These are phyloP conservation scores for Thalassaphorura encarpata DNA, from an alignment of 1,140 invertebrate species.

Conservation along the genomic window DNA sequence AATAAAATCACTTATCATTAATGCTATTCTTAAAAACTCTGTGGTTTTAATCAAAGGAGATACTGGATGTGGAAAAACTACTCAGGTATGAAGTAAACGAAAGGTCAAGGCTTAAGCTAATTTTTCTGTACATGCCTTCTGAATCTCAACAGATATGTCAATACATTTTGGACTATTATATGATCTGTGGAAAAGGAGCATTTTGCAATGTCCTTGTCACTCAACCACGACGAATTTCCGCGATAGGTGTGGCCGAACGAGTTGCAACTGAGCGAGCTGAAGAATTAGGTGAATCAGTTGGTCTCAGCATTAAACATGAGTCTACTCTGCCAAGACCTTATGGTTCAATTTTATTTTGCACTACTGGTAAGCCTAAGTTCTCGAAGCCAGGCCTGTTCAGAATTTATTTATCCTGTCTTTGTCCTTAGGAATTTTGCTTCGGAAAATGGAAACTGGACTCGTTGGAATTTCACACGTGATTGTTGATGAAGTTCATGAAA, in stretches of 20 bases:
- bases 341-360: constrained; percentile 88
- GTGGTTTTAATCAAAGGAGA: constrained; percentile 83
- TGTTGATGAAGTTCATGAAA: constrained; percentile 96
- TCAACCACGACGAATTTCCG: too few relatives aligned
- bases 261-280: constrained; percentile 80
- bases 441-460: constrained; percentile 78
- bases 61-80: constrained; percentile 77
- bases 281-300: constrained; percentile 43
- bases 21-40: constrained; percentile 71
- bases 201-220: too few relatives aligned
- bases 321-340: constrained; percentile 79
- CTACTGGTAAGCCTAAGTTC: constrained; percentile 53
- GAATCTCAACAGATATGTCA: constrained; percentile 47
- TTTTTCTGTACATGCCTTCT: constrained; percentile 93
- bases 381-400: background rate
- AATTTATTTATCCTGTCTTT: too few relatives aligned
- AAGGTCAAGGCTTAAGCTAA: too few relatives aligned
- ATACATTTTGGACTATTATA: background rate
- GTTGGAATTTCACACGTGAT: constrained; percentile 82
- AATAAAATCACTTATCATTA: constrained; percentile 64
- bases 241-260: constrained; percentile 84
- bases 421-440: constrained; percentile 60
- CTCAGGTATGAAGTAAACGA: constrained; percentile 72
- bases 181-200: background rate
- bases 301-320: constrained; percentile 87